Evolutionary conservation across 1,140 invertebrate genomes (phyloP).

Genomic region (Spodoptera litura): DNA sequence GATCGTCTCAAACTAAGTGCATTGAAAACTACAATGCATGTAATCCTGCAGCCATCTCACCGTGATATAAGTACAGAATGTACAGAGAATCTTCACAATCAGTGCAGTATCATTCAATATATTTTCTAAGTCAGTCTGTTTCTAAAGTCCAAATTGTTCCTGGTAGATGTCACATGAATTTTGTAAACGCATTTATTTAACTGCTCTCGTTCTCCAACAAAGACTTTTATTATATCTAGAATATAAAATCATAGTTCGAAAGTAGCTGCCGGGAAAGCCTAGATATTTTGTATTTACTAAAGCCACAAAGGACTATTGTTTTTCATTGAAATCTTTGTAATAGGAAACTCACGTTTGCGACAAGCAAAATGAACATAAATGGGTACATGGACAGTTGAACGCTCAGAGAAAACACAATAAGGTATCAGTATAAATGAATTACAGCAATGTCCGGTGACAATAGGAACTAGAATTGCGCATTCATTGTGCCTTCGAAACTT

Average conservation of each 20-base stretch:
- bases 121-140: not conserved
- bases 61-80: no score
- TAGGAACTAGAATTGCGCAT: not conserved
- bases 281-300: not conserved
- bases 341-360: not conserved
- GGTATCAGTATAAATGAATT: no score
- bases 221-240: not conserved
- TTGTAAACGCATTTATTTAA: not conserved
- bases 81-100: no score
- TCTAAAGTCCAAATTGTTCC: not conserved
- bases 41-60: no score
- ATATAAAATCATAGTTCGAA: not conserved
- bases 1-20: no score
- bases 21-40: no score
- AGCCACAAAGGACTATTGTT: conserved; percentile 1
- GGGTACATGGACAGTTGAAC: no score
- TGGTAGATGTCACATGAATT: not conserved
- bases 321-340: not conserved
- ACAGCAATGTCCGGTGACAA: no score
- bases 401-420: no score
- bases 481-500: not conserved
- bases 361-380: not conserved
- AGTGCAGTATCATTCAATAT: no score
- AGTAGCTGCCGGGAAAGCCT: not conserved
- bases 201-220: no score